A percentile compares a stretch with the other conserved stretches of the same genome.
Conservation (phyloP, 2,888 invertebrate species). For the Acanthopleura granulata region DNA sequence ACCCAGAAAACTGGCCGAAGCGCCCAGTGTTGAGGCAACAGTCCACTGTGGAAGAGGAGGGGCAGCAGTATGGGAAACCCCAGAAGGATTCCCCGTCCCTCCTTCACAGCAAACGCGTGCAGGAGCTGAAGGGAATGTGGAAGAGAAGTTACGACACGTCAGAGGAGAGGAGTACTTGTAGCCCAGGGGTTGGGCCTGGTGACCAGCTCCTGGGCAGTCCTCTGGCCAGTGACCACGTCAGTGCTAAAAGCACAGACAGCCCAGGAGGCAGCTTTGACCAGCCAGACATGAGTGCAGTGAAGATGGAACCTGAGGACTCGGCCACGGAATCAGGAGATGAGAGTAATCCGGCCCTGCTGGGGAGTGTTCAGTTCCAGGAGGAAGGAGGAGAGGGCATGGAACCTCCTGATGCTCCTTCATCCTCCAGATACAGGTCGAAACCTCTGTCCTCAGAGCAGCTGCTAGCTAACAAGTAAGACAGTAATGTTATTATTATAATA, state of each 20-base stretch:
- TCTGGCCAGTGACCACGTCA: background rate
- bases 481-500: too few relatives aligned
- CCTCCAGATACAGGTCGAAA: background rate
- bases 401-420: background rate
- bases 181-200: background rate
- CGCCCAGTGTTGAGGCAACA: conserved; percentile 5
- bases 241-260: conserved; percentile 4
- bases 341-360: background rate
- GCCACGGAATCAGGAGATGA: conserved; percentile 13
- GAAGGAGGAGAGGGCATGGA: conserved; percentile 4
- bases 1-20: background rate
- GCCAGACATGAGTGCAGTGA: background rate
- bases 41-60: background rate
- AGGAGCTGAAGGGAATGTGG: conserved; percentile 6
- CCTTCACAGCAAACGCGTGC: background rate
- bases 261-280: conserved; percentile 1
- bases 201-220: background rate
- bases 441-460: background rate
- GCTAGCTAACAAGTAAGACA: background rate
- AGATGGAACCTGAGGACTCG: conserved; percentile 12
- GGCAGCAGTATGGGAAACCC: background rate
- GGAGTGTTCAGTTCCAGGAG: background rate
- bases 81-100: background rate
- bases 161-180: background rate
- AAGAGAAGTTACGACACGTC: conserved; percentile 4